A percentile compares a stretch with the other conserved stretches of the same genome.
phyloP scores from a whole-genome alignment of 92 coral and sea anemone genomes.

The Virgularia gustaviana region DNA sequence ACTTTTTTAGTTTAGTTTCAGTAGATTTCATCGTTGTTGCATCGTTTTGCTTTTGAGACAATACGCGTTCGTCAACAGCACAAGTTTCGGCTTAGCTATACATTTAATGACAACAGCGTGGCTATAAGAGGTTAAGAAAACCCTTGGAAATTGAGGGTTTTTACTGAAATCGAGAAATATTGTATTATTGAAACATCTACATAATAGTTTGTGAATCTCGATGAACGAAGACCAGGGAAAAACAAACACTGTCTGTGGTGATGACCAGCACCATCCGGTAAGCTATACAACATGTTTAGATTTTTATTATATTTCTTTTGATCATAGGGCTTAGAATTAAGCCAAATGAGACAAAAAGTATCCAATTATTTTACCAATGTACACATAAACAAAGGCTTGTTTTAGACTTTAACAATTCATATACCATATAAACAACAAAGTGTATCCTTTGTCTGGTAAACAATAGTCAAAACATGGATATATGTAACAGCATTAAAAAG shows the following conservation, averaged over 20 bases:
- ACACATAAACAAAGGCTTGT: too few species aligned
- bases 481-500: too few species aligned
- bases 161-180: slow-evolving; percentile 10
- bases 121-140: slow-evolving; percentile 34
- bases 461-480: too few species aligned
- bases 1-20: slow-evolving; percentile 18
- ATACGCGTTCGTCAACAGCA: slow-evolving; percentile 27
- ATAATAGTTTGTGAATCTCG: background rate
- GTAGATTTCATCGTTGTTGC: slow-evolving; percentile 2
- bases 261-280: too few species aligned
- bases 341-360: too few species aligned
- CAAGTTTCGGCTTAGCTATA: slow-evolving; percentile 13
- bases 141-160: slow-evolving; percentile 18
- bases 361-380: too few species aligned
- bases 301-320: too few species aligned
- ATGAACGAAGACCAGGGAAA: background rate
- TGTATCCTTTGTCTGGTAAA: too few species aligned
- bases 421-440: too few species aligned
- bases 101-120: slow-evolving; percentile 14
- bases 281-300: too few species aligned
- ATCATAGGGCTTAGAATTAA: too few species aligned
- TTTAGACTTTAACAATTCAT: too few species aligned
- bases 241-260: background rate
- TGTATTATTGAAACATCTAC: background rate
- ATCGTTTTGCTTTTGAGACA: slow-evolving; percentile 9